These are phyloP conservation scores for Stichodactyla helianthus DNA, from an alignment of 64 coral and sea anemone species.

Conservation along the genomic window DNA sequence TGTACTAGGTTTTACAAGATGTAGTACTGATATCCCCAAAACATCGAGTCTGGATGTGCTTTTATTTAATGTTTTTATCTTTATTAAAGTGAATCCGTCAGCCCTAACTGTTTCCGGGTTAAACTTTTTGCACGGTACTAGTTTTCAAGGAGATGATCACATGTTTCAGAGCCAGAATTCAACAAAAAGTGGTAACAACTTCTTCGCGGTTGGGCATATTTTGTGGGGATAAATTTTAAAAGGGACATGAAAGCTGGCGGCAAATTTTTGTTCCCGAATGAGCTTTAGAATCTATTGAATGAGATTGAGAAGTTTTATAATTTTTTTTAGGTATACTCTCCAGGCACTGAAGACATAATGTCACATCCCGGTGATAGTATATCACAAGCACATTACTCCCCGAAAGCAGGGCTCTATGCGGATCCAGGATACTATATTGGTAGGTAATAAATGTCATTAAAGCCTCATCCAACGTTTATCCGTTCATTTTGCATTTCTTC, in stretches of 20 bases:
- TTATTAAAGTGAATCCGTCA: background rate
- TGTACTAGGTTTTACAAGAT: too few species aligned
- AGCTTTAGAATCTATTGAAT: too few species aligned
- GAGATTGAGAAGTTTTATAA: background rate
- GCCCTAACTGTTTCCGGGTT: background rate
- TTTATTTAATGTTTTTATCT: background rate
- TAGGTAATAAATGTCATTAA: constrained; percentile 30
- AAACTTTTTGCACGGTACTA: background rate
- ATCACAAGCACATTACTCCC: constrained; percentile 90
- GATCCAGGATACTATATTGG: constrained; percentile 86
- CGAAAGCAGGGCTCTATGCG: constrained; percentile 84
- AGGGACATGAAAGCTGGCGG: too few species aligned
- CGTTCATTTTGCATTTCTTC: too few species aligned
- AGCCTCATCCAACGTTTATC: too few species aligned
- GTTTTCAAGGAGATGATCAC: background rate
- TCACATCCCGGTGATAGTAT: constrained; percentile 84
- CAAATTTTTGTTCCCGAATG: too few species aligned
- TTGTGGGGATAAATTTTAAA: too few species aligned
- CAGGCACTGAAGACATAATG: constrained; percentile 95
- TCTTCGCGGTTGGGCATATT: too few species aligned
- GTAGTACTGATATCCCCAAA: too few species aligned
- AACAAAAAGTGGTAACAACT: too few species aligned
- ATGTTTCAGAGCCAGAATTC: too few species aligned
- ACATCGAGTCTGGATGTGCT: background rate
- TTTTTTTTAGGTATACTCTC: constrained; percentile 79